These are phyloP conservation scores for Parus major DNA, from an alignment of 2,113 vertebrate genomes.

Conservation along the genomic window DNA sequence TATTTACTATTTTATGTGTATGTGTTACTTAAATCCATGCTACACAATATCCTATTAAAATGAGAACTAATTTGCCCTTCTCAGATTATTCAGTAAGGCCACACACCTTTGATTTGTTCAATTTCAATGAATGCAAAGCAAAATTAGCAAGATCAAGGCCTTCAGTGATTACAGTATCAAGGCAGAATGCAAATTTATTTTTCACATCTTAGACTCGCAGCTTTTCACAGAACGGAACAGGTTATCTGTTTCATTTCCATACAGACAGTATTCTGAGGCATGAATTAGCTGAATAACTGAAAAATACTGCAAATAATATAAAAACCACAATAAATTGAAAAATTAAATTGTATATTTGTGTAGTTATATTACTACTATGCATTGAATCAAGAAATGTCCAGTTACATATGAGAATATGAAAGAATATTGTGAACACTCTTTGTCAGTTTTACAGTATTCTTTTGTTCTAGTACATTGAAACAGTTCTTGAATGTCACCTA, in stretches of 20 bases:
- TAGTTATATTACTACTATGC: background rate
- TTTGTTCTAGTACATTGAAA: background rate
- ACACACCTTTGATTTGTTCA: background rate
- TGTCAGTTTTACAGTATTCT: background rate
- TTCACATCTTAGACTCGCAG: background rate
- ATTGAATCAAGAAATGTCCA: background rate
- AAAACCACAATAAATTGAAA: background rate
- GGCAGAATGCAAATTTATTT: background rate
- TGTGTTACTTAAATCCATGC: background rate
- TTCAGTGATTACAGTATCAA: background rate
- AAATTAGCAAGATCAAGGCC: background rate
- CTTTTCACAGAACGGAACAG: background rate
- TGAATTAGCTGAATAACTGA: background rate
- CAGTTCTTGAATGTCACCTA: background rate
- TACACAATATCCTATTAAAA: background rate
- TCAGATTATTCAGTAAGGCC: background rate
- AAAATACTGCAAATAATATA: background rate
- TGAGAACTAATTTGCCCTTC: background rate
- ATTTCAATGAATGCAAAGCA: background rate
- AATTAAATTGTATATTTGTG: background rate
- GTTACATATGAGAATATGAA: background rate
- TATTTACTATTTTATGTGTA: background rate
- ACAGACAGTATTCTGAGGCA: background rate
- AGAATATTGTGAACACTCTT: background rate
- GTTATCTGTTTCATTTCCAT: background rate